Evolutionary conservation across 2,888 invertebrate genomes (phyloP), one percentile per base, ranked within the genome.

Genomic region (Neria commutata): DNA sequence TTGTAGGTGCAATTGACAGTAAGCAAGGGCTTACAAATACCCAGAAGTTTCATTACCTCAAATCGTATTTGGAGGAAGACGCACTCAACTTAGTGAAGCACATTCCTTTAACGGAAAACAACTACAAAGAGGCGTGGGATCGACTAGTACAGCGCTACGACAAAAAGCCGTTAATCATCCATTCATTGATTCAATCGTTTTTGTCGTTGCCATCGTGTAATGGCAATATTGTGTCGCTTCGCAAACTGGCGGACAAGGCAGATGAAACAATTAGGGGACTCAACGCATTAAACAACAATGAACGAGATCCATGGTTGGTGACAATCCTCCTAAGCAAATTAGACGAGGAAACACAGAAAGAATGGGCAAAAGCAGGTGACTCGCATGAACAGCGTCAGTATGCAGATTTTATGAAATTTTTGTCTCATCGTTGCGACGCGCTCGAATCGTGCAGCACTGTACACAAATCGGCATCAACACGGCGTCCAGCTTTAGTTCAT

Each of bases 161-260:
- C 24, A 19, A 45, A 11, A 56, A 42, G 16, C 50, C 24, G 11
- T 47, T 54, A 19, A 61, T 51, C 8, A 17, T 61, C 42, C 47
- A 53, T 26, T 55, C 58, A 17, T 48, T 54, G 21, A 49, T 58
- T 2, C 26, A 58, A 17, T 54, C 54, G 10, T 58, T 54, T 42
- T 33, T 58, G 49, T 29, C 45, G 37, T 45, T 60, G 4, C 60
- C 17, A 5, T 17, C 21, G 19, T 19, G 17, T 19, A 3, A 19
- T 6, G 17, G 19, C 3, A 42, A 19, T 21, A 21, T 19, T 17
- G 8, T 6, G 4, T 6, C 14, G 25, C 24, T 29, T 42, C 24
- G 40, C 17, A 2, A 16, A 14, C 34, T 48, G 11, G 34, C 26
- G 3, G 42, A 42, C 14, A 21, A 21, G 21, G 42, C 42, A 17